Conservation (phyloP, 1,140 invertebrate species). For the Diorhabda sublineata region DNA sequence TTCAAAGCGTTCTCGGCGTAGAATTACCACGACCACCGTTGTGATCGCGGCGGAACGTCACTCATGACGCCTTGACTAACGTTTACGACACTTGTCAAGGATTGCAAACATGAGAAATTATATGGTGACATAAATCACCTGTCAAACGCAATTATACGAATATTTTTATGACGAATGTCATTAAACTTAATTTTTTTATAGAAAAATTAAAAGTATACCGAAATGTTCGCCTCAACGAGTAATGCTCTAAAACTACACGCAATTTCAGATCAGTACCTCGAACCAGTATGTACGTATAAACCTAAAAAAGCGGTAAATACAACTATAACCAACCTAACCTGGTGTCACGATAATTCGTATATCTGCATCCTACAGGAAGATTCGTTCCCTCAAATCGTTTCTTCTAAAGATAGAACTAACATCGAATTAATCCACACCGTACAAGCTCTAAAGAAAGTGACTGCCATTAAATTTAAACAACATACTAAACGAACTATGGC, state of each 20-base stretch:
- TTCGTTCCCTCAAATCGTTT: conserved; percentile 28
- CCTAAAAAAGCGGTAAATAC: background rate
- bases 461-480: conserved; percentile 26
- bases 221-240: conserved; percentile 16
- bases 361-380: conserved; percentile 25
- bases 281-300: conserved; percentile 8
- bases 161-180: background rate
- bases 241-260: conserved; percentile 7
- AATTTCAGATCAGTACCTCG: conserved; percentile 7
- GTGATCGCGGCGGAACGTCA: too few species aligned
- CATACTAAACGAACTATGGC: conserved; percentile 27
- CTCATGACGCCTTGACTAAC: too few species aligned
- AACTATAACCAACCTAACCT: conserved; percentile 16
- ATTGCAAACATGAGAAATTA: too few species aligned
- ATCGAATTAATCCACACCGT: conserved; percentile 27
- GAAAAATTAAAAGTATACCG: conserved; percentile 13
- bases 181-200: background rate
- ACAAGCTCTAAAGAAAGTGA: conserved; percentile 20
- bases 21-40: too few species aligned
- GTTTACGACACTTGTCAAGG: too few species aligned
- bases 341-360: conserved; percentile 35
- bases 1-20: too few species aligned
- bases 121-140: too few species aligned
- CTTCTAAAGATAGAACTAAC: conserved; percentile 27
- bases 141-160: too few species aligned